These are phyloP conservation scores for Solen grandis DNA, from an alignment of 1,140 invertebrate genomes.

Conservation along the genomic window DNA sequence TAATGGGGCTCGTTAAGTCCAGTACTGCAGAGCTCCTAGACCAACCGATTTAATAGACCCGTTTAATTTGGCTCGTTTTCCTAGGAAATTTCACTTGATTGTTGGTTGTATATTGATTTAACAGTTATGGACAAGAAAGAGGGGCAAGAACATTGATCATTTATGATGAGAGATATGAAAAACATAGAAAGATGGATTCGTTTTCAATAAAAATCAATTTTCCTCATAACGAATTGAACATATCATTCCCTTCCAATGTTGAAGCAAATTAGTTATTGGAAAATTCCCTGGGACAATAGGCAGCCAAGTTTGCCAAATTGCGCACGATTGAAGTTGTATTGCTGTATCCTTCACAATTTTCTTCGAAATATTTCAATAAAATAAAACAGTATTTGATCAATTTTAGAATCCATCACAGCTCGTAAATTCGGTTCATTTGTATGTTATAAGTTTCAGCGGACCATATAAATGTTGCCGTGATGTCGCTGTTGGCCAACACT, in stretches of 20 bases:
- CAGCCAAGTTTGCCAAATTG: too few species aligned
- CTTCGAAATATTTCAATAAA: too few species aligned
- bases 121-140: slow-evolving; percentile 41
- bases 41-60: slow-evolving; percentile 18
- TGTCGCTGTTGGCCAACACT: too few species aligned
- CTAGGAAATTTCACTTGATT: slow-evolving; percentile 42
- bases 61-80: slow-evolving; percentile 48
- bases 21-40: slow-evolving; percentile 21
- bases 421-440: too few species aligned
- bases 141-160: slow-evolving; percentile 41
- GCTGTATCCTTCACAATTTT: too few species aligned
- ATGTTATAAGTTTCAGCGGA: too few species aligned
- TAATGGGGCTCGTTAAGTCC: slow-evolving; percentile 36
- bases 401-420: too few species aligned
- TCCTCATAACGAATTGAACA: slow-evolving; percentile 13
- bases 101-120: slow-evolving; percentile 46
- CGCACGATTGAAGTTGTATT: too few species aligned
- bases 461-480: too few species aligned
- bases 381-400: too few species aligned
- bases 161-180: slow-evolving; percentile 42
- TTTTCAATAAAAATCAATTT: slow-evolving; percentile 49
- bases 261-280: slow-evolving; percentile 55
- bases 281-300: too few species aligned
- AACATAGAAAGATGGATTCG: slow-evolving; percentile 47
- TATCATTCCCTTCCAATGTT: slow-evolving; percentile 48